Conservation (phyloP, 64 coral and sea anemone genomes). For the Astreopora myriophthalma region DNA sequence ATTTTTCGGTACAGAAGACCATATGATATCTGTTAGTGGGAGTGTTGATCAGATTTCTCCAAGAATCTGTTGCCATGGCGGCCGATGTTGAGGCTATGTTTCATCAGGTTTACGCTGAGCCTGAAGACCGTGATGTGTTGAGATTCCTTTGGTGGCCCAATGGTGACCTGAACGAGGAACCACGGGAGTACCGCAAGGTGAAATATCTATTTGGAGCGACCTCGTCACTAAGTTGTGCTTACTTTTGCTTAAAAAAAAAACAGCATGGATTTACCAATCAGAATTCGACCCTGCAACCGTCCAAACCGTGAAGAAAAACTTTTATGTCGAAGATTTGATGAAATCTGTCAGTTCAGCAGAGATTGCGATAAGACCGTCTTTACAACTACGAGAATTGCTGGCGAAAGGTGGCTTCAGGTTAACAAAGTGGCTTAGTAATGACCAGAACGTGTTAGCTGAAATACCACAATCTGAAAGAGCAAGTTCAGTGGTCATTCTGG, state of each 20-base stretch:
- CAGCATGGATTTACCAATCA: background rate
- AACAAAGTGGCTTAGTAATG: background rate
- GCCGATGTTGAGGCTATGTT: background rate
- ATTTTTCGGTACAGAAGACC: no score
- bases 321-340: slow-evolving; percentile 32
- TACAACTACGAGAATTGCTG: background rate
- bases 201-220: background rate
- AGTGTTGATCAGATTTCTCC: background rate
- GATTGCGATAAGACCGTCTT: background rate
- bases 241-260: background rate
- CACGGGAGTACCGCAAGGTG: background rate
- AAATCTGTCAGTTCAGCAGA: background rate
- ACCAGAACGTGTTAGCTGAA: background rate
- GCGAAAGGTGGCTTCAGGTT: background rate
- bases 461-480: background rate
- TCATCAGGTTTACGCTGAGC: background rate
- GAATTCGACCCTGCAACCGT: background rate
- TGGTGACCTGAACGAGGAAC: background rate
- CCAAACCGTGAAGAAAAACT: background rate
- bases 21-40: no score
- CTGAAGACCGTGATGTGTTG: background rate
- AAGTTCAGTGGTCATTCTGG: background rate
- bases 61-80: background rate
- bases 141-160: background rate
- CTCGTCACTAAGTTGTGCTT: background rate